Conservation (phyloP, 2,113 vertebrate species). For the Epinephelus lanceolatus region DNA sequence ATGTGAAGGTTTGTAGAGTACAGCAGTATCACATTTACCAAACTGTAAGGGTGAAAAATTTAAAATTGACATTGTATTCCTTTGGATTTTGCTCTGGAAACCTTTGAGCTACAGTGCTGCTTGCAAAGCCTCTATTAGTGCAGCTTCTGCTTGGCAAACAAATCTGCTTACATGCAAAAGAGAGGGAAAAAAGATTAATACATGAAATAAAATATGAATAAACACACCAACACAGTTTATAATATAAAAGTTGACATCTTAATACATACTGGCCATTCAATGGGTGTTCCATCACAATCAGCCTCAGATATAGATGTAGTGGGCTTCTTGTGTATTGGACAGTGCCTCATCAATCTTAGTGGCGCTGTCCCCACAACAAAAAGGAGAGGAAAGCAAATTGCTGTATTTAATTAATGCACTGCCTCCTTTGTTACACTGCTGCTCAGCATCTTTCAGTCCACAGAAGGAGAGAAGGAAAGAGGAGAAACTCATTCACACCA, state of each 20-base stretch:
- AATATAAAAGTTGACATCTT: conserved; percentile 82
- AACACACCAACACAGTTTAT: conserved; percentile 71
- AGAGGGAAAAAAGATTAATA: conserved; percentile 28
- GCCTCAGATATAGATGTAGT: conserved; percentile 84
- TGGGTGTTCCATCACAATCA: conserved; percentile 87
- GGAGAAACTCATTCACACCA: conserved; percentile 72
- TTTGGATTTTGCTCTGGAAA: conserved; percentile 1
- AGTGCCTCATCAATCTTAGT: conserved; percentile 85
- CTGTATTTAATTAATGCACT: conserved; percentile 88
- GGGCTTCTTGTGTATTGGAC: conserved; percentile 76
- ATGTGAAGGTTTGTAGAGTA: background rate
- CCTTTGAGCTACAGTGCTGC: background rate
- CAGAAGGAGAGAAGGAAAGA: conserved; percentile 52
- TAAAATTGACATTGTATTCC: background rate
- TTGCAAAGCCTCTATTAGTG: conserved; percentile 14
- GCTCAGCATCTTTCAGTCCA: conserved; percentile 86
- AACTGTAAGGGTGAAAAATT: background rate
- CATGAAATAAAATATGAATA: conserved; percentile 66
- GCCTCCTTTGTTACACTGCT: conserved; percentile 81
- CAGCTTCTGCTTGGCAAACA: conserved; percentile 32
- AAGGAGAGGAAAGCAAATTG: conserved; percentile 86
- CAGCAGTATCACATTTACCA: background rate
- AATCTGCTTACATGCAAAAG: conserved; percentile 52
- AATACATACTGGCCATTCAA: conserved; percentile 82
- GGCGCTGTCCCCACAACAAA: conserved; percentile 79